These are phyloP conservation scores for Drosophila repletoides DNA, from an alignment of 1,140 invertebrate species.

Conservation along the genomic window DNA sequence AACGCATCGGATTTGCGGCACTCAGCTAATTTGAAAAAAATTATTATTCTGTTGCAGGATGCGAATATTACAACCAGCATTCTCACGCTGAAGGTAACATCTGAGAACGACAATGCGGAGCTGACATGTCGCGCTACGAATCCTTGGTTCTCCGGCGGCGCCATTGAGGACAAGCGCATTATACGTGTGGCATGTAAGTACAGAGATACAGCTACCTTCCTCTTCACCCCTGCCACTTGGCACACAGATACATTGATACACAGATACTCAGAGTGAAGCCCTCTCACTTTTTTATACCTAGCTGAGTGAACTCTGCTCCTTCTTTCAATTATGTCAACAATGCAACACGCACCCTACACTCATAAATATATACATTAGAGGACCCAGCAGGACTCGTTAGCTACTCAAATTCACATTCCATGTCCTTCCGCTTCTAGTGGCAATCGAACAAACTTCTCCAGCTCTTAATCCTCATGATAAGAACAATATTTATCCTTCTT, in stretches of 20 bases:
- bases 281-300: background rate
- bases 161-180: constrained; percentile 89
- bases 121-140: constrained; percentile 94
- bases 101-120: constrained; percentile 91
- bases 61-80: constrained; percentile 89
- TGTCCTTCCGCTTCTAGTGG: too few species aligned
- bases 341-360: background rate
- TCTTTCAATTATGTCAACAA: constrained; percentile 44
- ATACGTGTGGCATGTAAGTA: constrained; percentile 93
- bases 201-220: background rate
- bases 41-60: constrained; percentile 71
- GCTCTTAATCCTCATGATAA: too few species aligned
- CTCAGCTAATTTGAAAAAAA: background rate
- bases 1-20: too few species aligned
- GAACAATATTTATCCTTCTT: too few species aligned
- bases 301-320: constrained; percentile 22
- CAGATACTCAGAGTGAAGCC: background rate
- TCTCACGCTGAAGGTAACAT: constrained; percentile 87
- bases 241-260: too few species aligned
- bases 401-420: too few species aligned
- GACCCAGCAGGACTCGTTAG: too few species aligned
- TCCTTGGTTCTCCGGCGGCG: constrained; percentile 91
- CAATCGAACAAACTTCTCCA: too few species aligned
- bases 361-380: background rate
- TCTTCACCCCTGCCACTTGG: too few species aligned